Percentiles rank a stretch among this genome's conserved stretches.
These are phyloP conservation scores for Amblyteles armatorius DNA, from an alignment of 2,888 invertebrate genomes.

Conservation along the genomic window DNA sequence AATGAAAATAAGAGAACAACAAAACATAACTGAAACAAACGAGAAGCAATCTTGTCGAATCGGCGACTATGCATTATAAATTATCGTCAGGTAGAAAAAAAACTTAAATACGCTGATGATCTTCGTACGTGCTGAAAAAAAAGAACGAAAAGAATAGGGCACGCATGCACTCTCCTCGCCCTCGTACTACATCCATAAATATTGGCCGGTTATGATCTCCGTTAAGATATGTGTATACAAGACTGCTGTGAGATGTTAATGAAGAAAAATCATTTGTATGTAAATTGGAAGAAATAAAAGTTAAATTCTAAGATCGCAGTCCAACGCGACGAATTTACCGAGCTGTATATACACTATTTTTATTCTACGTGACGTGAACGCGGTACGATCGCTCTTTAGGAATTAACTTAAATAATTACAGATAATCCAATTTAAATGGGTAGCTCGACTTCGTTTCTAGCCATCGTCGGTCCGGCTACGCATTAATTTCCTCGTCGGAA, in stretches of 20 bases:
- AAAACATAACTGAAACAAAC: constrained; percentile 33
- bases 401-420: background rate
- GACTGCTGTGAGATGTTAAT: constrained; percentile 79
- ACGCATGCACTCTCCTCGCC: constrained; percentile 7
- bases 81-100: constrained; percentile 50
- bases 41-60: constrained; percentile 65
- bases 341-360: background rate
- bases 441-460: background rate
- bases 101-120: constrained; percentile 34
- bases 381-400: background rate
- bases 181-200: constrained; percentile 30
- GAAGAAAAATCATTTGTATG: constrained; percentile 73
- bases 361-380: background rate
- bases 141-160: background rate
- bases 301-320: constrained; percentile 65
- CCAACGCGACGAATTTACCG: constrained; percentile 31
- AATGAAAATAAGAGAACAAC: constrained; percentile 28
- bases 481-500: background rate
- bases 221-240: constrained; percentile 73
- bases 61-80: constrained; percentile 51
- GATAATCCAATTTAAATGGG: background rate
- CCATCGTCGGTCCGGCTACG: background rate
- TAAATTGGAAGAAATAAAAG: constrained; percentile 76
- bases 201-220: constrained; percentile 68
- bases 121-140: constrained; percentile 21